Evolutionary conservation across 1,140 invertebrate genomes (phyloP), one percentile per base, ranked within the genome.

Genomic region (Trachymyrmex cornetzi): DNA sequence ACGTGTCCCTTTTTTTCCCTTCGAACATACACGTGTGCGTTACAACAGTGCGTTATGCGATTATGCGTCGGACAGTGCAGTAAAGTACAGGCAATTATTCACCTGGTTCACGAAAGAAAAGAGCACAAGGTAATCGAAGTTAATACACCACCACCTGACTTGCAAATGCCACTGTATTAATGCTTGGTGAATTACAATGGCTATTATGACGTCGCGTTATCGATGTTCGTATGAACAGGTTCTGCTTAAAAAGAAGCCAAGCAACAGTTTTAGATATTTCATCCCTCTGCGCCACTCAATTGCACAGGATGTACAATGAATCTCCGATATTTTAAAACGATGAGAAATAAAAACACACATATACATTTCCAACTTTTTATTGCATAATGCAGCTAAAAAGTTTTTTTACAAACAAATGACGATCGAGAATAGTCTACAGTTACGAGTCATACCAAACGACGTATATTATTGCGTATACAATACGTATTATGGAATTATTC

Each of bases 51-150:
- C 69, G 67, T 74, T 82, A 61, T 38, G 79, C 79, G 74, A 90
- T 90, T 89, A 90, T 59, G 72, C 75, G 71, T 69, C 12, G 66
- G 22, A 48, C 63, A 27, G 59, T 67, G 66, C 50, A 30, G 50
- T 75, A 67, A 87, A 53, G 57, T 59, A 72, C 66, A 11, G 64
- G 67, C 85, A 57, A 74, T 87, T 81, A 87, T 81, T 80, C 75
- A 63, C 64, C 12, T 57, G 38, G 24, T 53, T 79, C 59, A 59
- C 74, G 50, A 85, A 66, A 79, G 61, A 64, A 55, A 79, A 38
- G 61, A 55, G 22, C 30, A 66, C 16, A 30, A 48, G 34, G 34
- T 59, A 44, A 71, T 81, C 66, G 34, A 81, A 71, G 79, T 71
- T 71, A 71, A 81, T 81, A 57, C 19, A 71, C 79, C 38, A 66